Percentiles rank a stretch among this genome's conserved stretches.
These are phyloP conservation scores for Elachura formosa DNA, from an alignment of 2,113 vertebrate genomes.

Conservation along the genomic window DNA sequence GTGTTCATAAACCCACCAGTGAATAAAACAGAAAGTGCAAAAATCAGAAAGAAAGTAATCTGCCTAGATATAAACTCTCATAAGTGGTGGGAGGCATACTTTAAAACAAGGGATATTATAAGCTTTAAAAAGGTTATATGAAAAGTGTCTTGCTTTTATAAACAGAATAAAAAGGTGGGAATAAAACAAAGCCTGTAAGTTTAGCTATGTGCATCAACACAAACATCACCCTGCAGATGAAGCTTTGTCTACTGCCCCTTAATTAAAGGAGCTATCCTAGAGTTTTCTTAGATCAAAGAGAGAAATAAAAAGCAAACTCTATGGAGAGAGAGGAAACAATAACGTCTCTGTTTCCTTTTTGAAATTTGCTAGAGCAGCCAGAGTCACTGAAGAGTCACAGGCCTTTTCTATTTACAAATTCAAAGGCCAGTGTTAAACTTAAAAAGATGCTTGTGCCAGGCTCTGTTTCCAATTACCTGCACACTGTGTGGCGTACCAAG, in stretches of 20 bases:
- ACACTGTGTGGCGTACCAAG: conserved; percentile 18
- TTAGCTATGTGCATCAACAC: neutral
- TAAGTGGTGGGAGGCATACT: neutral
- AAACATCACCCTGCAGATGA: neutral
- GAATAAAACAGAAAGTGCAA: neutral
- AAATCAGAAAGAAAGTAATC: neutral
- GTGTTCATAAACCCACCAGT: neutral
- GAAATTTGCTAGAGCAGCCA: neutral
- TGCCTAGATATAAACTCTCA: neutral
- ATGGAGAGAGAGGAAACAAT: neutral
- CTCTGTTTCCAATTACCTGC: conserved; percentile 52
- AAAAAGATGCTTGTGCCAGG: neutral
- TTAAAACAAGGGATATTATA: neutral
- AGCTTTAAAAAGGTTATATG: neutral
- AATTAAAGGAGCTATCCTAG: neutral
- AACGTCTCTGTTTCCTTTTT: neutral
- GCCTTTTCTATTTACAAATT: conserved; percentile 27
- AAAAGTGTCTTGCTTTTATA: neutral
- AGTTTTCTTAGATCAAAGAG: conserved; percentile 17
- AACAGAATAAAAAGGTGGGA: neutral
- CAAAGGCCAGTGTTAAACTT: neutral
- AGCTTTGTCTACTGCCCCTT: neutral
- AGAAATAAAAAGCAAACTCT: neutral
- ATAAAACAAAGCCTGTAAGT: neutral
- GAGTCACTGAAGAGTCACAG: neutral